Percentiles rank a stretch among this genome's conserved stretches.
phyloP scores from a whole-genome alignment of 2,888 invertebrate genomes.

The Callosobruchus maculatus region DNA sequence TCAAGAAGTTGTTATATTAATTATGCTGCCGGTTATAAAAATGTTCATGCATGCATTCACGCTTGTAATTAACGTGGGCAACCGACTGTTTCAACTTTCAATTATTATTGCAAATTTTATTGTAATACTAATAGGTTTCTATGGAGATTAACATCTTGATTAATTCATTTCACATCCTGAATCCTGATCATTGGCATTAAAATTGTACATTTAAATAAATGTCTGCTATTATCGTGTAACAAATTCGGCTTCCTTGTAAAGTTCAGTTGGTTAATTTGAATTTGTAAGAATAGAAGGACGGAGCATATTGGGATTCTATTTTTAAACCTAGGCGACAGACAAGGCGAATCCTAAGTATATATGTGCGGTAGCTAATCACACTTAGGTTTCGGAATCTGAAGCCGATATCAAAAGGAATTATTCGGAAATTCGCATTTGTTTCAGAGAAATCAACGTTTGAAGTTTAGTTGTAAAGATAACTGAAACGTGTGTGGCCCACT shows the following conservation, averaged over 20 bases:
- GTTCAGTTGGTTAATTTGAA: not conserved
- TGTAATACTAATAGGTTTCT: not conserved
- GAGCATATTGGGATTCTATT: too few species aligned
- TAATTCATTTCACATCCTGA: not conserved
- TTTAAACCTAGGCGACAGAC: too few species aligned
- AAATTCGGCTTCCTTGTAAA: not conserved
- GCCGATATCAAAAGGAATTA: too few species aligned
- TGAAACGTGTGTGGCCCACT: too few species aligned
- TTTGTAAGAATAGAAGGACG: not conserved
- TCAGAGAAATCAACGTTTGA: too few species aligned
- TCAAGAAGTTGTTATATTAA: not conserved
- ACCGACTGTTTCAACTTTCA: not conserved
- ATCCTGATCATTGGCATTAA: not conserved
- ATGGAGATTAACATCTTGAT: not conserved
- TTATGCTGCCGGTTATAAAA: not conserved
- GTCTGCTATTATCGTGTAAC: not conserved
- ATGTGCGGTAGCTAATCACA: too few species aligned
- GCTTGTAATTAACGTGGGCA: not conserved
- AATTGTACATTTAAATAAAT: not conserved
- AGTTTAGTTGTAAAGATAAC: too few species aligned
- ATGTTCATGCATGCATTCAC: not conserved
- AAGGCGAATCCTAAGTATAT: too few species aligned
- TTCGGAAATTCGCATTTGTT: too few species aligned
- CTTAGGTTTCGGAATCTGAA: too few species aligned
- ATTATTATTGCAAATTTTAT: not conserved